Evolutionary conservation across 2,888 invertebrate species (phyloP), one percentile per base, ranked within the genome.

Genomic region (Synergus itoensis): DNA sequence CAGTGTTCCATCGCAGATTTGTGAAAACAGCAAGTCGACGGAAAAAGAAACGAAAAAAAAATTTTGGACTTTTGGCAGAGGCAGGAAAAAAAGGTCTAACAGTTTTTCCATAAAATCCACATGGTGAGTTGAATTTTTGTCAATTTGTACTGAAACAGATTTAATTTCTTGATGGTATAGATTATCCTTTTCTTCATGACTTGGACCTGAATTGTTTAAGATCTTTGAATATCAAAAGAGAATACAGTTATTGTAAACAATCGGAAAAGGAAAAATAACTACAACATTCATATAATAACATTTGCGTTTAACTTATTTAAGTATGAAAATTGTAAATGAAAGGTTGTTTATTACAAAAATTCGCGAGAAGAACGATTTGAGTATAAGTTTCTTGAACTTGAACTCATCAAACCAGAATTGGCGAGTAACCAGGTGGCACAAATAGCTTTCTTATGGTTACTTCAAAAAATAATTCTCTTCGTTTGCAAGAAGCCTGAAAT

Each of bases 51-150:
- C 86, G 1, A 91, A 88, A 77, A 83, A 88, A 57, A 91, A 91
- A 83, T 91, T 91, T 81, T 91, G 91, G 91, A 90, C 90, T 0
- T 91, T 91, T 45, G 90, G 91, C 4, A 87, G 88, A 88, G 93
- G 94, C 64, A 93, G 92, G 85, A 94, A 93, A 87, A 92, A 94
- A 64, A 92, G 94, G 81, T 94, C 94, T 5, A 94, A 94, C 89
- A 95, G 95, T 90, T 95, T 96, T 89, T 91, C 91, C 36, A 88
- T 91, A 14, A 91, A 91, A 77, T 87, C 90, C 1, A 88, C 88
- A 21, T 89, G 89, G 89, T 89, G 77, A 85, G 82, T 78, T 57
- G 53, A 2, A 9, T 18, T n/a, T 36, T 77, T 63, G 62, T 67
- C 60, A 11, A 60, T 36, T 36, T 40, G 3, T 18, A 14, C 36